Evolutionary conservation across 2,888 invertebrate genomes (phyloP), one percentile per base, ranked within the genome.

Genomic region (Noctuana brunneofusca): DNA sequence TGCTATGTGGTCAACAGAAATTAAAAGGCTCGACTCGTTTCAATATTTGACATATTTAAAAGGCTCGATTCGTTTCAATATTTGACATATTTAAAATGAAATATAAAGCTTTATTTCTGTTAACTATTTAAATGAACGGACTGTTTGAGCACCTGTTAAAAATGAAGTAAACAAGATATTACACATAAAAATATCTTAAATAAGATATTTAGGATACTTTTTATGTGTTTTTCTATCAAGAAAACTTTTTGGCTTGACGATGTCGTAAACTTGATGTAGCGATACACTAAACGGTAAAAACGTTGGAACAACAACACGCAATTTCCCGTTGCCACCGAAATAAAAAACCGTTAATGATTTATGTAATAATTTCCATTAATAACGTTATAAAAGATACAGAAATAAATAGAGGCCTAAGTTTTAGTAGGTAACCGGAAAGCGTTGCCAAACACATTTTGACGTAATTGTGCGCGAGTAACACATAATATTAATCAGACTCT

Each of bases 241-340:
- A 54, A 35, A 24, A 46, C 38, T 2, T 55, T 30, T 24, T 24
- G 48, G 18, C 16, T 52, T 30, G 35, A 53, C 24, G 54, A 60
- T 48, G 53, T 48, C 54, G 24, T 60, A 60, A 60, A 58, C 53
- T 24, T 30, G 43, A 16, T 46, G 53, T 60, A 24, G 48, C 14
- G 22, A 43, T 48, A 55, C 32, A 52, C 53, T 22, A 32, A 12
- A 57, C 49, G 52, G 49, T 49, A 49, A 69, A n/a, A 66, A 43
- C 58, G 48, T 52, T 52, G 49, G 68, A 66, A 35, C 60, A 62
- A 72, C 71, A 53, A 46, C 35, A 73, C 74, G 73, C 75, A 76
- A 79, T 71, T 74, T 80, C 78, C 75, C 76, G 75, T 71, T 73
- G 68, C 63, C 65, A 59, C 63, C 64, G 68, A 67, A 65, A 53